Base-by-base conservation (phyloP, 2,797 vertebrate genomes). In the Gobionotothen gibberifrons region DNA sequence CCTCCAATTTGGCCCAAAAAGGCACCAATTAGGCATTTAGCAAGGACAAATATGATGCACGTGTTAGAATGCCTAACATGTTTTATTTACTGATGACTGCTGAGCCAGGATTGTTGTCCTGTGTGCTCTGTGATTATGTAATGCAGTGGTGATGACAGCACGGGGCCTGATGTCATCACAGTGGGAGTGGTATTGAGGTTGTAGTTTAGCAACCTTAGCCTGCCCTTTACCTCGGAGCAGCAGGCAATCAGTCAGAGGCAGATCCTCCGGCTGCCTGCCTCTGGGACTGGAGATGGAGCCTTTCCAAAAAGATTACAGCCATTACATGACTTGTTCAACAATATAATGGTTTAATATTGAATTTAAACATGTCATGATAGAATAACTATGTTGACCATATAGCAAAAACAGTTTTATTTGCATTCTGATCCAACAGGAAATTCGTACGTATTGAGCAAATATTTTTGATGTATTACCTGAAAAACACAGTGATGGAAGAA, bases 1-100 rank as follows among this genome's bases (percentile, higher is more conserved):
- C 61, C 68, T 79, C 69, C 43, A 36, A 42, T 61, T 56, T 26
- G 69, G 67, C 67, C 63, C 32, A 36, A 74, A 74, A 86, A 85
- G 17, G 36, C 68, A 76, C 29, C 56, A 62, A 69, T 78, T 55
- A 70, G 16, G 46, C 15, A n/a, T 10, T 43, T 17, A 42, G 9
- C 51, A 64, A 16, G 22, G 22, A 12, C 36, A n/a, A n/a, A 42
- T 2, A n/a, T 26, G 9, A 11, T 0, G 4, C 16, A 71, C 1
- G 8, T 19, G 39, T 52, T 10, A 1, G 2, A 47, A 40, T 26
- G 4, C 15, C 43, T 3, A 11, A 19, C 10, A 1, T 9, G 0
- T 12, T 47, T 21, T 8, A 26, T 39, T 36, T 26, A 17, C 26
- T 21, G 32, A 40, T 72, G 16, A 3, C 5, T n/a, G 36, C 26